Evolutionary conservation across 2,797 vertebrate genomes (phyloP).

Genomic region (Rallus crepitans): DNA sequence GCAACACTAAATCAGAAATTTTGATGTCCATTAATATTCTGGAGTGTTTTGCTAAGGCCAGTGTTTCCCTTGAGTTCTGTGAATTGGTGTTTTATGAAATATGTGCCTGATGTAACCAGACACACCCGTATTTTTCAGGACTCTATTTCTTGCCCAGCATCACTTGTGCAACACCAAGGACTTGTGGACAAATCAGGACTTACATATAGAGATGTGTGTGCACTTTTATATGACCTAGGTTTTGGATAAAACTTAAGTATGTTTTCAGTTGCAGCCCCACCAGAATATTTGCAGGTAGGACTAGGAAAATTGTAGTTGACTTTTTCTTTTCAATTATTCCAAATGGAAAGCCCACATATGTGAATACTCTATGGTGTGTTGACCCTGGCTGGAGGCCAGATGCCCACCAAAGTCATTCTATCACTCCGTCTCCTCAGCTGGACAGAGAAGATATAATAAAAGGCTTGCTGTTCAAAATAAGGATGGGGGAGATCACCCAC

Average conservation of each 20-base stretch:
- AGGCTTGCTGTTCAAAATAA: too few species aligned
- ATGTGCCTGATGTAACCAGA: accelerated
- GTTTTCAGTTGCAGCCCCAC: not conserved
- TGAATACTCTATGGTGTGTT: not conserved
- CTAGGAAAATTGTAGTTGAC: not conserved
- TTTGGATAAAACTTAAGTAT: not conserved
- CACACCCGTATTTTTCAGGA: not conserved
- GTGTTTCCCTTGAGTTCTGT: not conserved
- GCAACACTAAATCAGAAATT: not conserved
- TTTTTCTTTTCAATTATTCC: not conserved
- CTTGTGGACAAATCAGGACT: not conserved
- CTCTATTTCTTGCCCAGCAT: not conserved
- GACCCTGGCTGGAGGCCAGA: too few species aligned
- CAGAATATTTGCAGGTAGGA: not conserved
- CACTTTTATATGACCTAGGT: not conserved
- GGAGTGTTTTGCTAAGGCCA: not conserved
- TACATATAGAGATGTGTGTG: not conserved
- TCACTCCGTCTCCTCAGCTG: too few species aligned
- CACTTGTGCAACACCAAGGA: not conserved
- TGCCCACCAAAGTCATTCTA: too few species aligned
- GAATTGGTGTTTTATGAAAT: not conserved
- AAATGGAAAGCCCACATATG: not conserved
- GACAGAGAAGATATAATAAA: too few species aligned
- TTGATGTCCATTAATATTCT: not conserved
- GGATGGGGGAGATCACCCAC: too few species aligned